These are phyloP conservation scores for Pachypanchax playfairii DNA, from an alignment of 2,113 vertebrate species.

Conservation along the genomic window DNA sequence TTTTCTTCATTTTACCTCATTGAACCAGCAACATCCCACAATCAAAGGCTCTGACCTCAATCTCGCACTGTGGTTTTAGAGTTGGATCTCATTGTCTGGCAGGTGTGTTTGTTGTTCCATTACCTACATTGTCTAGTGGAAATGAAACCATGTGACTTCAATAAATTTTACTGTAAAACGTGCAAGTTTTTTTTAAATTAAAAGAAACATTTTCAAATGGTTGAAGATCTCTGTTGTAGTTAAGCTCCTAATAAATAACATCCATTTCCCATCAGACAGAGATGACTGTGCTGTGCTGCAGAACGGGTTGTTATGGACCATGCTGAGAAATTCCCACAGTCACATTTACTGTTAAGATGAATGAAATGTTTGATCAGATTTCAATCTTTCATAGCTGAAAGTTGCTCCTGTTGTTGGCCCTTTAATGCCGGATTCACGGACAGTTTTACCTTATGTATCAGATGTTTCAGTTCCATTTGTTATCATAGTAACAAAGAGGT, in stretches of 20 bases:
- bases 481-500: constrained; percentile 14
- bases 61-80: too few species aligned
- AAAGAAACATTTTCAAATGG: not conserved
- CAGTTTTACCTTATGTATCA: constrained; percentile 32
- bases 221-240: not conserved
- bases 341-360: constrained; percentile 5
- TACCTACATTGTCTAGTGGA: too few species aligned
- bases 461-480: constrained; percentile 24
- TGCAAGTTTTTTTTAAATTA: too few species aligned
- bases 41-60: too few species aligned
- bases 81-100: too few species aligned
- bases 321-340: constrained; percentile 6
- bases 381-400: constrained; percentile 17
- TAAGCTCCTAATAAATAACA: not conserved
- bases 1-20: too few species aligned
- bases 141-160: too few species aligned
- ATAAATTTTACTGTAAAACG: too few species aligned
- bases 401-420: constrained; percentile 1
- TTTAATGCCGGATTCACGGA: constrained; percentile 8
- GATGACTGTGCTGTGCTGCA: not conserved
- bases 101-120: too few species aligned
- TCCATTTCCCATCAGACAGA: not conserved
- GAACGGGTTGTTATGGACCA: not conserved
- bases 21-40: too few species aligned
- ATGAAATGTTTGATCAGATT: constrained; percentile 24